Evolutionary conservation across 2,113 vertebrate genomes (phyloP).

Genomic region (Burhinus bistriatus): DNA sequence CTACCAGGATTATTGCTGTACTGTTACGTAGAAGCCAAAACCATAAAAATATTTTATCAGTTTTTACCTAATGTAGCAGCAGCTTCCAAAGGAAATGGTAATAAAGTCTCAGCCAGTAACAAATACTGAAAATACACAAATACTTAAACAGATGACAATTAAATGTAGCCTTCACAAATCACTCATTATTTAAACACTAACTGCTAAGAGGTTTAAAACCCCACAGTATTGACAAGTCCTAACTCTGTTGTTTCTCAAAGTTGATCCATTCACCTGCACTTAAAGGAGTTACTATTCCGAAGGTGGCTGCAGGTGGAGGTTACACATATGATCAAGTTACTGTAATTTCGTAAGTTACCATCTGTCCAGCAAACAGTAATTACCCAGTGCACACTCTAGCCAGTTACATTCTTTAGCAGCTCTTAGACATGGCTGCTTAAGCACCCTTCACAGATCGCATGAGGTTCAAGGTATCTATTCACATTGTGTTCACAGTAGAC

Average conservation of each 20-base stretch:
- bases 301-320: background rate
- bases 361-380: background rate
- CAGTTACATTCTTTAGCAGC: background rate
- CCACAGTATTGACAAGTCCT: background rate
- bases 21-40: background rate
- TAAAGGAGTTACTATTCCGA: background rate
- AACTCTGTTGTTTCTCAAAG: background rate
- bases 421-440: background rate
- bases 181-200: background rate
- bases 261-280: background rate
- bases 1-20: background rate
- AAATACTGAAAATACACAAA: background rate
- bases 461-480: background rate
- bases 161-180: background rate
- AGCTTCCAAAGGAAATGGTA: background rate
- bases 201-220: background rate
- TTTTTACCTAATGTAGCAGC: background rate
- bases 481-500: background rate
- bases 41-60: background rate
- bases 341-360: background rate
- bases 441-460: background rate
- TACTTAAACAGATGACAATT: background rate
- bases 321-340: background rate
- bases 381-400: background rate
- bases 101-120: background rate